Conservation (phyloP, 1,140 invertebrate genomes). For the Ips typographus region DNA sequence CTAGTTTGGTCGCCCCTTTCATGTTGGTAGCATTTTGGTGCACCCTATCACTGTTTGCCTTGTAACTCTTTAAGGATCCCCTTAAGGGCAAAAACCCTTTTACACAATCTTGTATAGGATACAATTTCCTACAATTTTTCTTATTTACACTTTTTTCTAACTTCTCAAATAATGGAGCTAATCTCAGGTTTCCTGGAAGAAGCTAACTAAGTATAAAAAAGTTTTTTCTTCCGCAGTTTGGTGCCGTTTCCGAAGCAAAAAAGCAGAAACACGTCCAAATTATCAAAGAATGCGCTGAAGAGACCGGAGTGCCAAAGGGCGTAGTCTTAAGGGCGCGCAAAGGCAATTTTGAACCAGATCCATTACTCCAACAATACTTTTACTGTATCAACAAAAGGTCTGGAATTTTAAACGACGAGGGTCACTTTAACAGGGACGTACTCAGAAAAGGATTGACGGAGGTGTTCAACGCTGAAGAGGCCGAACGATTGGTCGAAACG, state of each 20-base stretch:
- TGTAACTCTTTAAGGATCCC: no score
- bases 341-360: constrained; percentile 51
- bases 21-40: no score
- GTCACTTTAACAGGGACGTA: constrained; percentile 50
- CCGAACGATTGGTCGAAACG: constrained; percentile 16
- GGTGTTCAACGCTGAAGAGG: constrained; percentile 49
- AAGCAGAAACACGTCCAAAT: constrained; percentile 11
- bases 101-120: no score
- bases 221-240: background rate
- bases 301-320: constrained; percentile 48
- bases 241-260: background rate
- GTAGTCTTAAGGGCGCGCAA: constrained; percentile 50
- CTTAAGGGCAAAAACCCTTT: background rate
- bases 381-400: constrained; percentile 53
- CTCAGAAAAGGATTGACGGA: constrained; percentile 49
- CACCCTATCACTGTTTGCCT: no score
- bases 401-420: constrained; percentile 48
- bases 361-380: constrained; percentile 48
- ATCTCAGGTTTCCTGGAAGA: background rate
- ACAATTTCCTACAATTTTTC: no score
- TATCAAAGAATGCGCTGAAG: constrained; percentile 52
- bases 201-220: background rate
- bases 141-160: no score
- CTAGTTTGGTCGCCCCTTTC: no score
- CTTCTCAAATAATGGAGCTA: no score